Evolutionary conservation across 2,113 vertebrate genomes (phyloP).

Genomic region (Notothenia rossii): DNA sequence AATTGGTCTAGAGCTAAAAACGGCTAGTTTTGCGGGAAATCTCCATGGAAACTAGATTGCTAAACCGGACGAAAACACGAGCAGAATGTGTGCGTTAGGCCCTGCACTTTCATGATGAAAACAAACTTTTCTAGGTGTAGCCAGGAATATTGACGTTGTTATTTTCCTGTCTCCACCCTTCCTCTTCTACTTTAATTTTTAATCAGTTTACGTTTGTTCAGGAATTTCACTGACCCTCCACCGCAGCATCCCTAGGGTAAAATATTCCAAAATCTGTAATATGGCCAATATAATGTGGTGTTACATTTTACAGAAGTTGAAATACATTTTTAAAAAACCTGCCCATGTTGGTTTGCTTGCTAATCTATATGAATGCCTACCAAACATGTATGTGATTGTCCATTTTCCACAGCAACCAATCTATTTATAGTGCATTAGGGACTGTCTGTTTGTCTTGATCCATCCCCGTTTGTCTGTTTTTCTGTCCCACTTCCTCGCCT

Average conservation of each 20-base stretch:
- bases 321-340: neutral
- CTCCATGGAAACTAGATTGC: slow-evolving; percentile 33
- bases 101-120: neutral
- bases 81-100: neutral
- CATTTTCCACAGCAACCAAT: neutral
- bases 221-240: neutral
- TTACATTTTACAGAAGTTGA: neutral
- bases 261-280: neutral
- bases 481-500: slow-evolving; percentile 35
- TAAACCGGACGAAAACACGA: neutral
- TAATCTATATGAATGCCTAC: neutral
- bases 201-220: neutral
- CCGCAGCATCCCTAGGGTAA: neutral
- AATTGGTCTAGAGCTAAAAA: neutral
- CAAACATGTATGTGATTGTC: neutral
- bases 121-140: neutral
- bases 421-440: slow-evolving; percentile 19
- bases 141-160: neutral
- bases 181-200: neutral
- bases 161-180: neutral
- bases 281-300: neutral
- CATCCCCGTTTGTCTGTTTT: slow-evolving; percentile 5
- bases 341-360: neutral
- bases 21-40: neutral
- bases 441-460: slow-evolving; percentile 5